Evolutionary conservation across 2,113 vertebrate genomes (phyloP).

Genomic region (cattle (Bos taurus)): DNA sequence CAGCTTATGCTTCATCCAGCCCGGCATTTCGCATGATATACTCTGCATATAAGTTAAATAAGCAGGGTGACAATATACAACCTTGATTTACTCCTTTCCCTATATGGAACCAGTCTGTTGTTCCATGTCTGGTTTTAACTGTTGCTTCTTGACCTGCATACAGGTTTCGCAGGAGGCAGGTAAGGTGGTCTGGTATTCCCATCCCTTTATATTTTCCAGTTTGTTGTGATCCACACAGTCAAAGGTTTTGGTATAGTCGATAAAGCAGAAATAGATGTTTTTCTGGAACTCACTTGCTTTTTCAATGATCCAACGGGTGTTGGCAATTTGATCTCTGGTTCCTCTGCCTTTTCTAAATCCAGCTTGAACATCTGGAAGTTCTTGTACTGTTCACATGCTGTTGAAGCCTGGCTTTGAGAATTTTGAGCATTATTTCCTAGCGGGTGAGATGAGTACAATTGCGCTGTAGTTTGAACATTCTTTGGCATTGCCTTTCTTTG

Average conservation of each 20-base stretch:
- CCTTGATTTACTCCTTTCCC: not conserved
- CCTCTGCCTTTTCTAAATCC: not conserved
- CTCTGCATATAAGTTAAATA: not conserved
- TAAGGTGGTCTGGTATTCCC: not conserved
- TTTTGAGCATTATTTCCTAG: not conserved
- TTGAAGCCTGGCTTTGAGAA: not conserved
- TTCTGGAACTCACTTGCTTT: not conserved
- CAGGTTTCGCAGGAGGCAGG: not conserved
- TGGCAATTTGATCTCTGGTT: not conserved
- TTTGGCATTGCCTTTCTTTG: not conserved
- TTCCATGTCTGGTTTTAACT: not conserved
- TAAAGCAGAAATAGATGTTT: not conserved
- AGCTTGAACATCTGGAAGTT: not conserved
- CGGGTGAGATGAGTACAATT: not conserved
- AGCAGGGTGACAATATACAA: not conserved
- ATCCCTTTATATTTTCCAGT: not conserved
- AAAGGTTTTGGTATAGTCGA: not conserved
- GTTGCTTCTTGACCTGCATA: not conserved
- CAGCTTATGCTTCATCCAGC: not conserved
- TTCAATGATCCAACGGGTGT: not conserved
- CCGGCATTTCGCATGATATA: not conserved
- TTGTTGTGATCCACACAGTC: not conserved
- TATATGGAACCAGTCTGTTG: not conserved
- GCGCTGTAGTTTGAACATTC: not conserved
- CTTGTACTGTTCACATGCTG: fast-evolving